These are phyloP conservation scores for Ellobius talpinus DNA, from an alignment of 2,113 vertebrate genomes.

Conservation along the genomic window DNA sequence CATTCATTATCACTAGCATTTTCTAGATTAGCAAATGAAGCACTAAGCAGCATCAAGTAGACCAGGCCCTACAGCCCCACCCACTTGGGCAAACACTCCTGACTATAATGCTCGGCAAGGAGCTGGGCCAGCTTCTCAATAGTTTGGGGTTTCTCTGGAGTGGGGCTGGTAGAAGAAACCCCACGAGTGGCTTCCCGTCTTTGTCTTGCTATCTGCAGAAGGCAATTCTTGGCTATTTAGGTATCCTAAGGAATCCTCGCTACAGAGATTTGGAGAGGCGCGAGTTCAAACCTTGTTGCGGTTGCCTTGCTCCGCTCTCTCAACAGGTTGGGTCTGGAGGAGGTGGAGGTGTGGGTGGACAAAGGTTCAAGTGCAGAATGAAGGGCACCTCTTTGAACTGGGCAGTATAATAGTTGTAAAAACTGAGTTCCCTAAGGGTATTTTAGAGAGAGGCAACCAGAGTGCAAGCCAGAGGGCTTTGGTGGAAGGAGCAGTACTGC, in stretches of 20 bases:
- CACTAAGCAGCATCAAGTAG: neutral
- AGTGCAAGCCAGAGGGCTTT: neutral
- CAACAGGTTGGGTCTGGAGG: neutral
- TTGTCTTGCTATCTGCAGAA: neutral
- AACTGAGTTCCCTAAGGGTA: neutral
- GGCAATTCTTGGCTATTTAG: conserved; percentile 34
- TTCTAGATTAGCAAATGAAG: conserved; percentile 16
- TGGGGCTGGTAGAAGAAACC: conserved; percentile 20
- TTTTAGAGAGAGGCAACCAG: neutral
- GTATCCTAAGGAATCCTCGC: neutral
- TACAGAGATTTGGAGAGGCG: neutral
- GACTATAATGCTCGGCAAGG: neutral
- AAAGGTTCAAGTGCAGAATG: neutral
- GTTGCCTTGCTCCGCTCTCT: neutral
- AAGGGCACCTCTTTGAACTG: neutral
- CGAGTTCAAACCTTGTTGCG: conserved; percentile 19
- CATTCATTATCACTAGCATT: neutral
- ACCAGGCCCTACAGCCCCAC: neutral
- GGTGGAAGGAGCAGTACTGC: neutral
- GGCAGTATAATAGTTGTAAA: neutral
- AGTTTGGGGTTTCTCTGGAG: neutral
- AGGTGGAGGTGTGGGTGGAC: neutral
- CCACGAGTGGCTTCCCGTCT: neutral
- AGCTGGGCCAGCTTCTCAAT: neutral
- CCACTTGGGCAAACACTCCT: neutral